Base-by-base conservation (phyloP, 2,113 vertebrate species). In the Sclerurus mexicanus region DNA sequence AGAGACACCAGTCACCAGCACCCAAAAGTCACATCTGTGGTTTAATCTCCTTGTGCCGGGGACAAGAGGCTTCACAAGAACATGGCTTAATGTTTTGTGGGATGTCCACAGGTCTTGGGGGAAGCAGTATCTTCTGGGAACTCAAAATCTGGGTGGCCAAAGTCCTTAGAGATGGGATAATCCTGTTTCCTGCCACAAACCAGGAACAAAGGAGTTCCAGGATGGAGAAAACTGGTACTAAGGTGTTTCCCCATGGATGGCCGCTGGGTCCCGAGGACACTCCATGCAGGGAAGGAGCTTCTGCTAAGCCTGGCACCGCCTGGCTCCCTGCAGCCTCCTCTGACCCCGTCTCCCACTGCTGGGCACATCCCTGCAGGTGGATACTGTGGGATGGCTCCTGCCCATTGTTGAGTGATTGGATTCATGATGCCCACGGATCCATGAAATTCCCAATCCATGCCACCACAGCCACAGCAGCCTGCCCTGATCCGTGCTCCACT, bases 1-100 rank as follows among this genome's bases (percentile, higher is more conserved):
- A 0, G 7, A 14, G 67, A 5, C 3, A 1, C 4, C 14, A 0
- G 13, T 2, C 58, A 37, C 76, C 10, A 1, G 44, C 76, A 46
- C 60, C 49, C 21, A 0, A 7, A 18, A 23, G 55, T 3, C 77
- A 13, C 69, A 2, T 2, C 62, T 17, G 9, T 0, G 2, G 6
- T 1, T 40, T 35, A 14, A 11, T 21, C 44, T 21, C 66, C 24
- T 44, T 16, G 2, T 0, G 15, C 20, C 40, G 67, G 58, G 39
- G 14, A 78, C 47, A 21, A 8, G 82, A 15, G 47, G 52, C 62
- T 74, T 14, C 24, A 3, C 23, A 23, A 7, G 58, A 58, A 28
- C 1, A 3, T 0, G 0, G 52, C 21, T 52, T 21, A 4, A 2
- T 1, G 31, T 35, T 49, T 13, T 6, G 8, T 2, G 24, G 64